These are phyloP conservation scores for Antennarius striatus DNA, from an alignment of 2,113 vertebrate genomes.

Conservation along the genomic window DNA sequence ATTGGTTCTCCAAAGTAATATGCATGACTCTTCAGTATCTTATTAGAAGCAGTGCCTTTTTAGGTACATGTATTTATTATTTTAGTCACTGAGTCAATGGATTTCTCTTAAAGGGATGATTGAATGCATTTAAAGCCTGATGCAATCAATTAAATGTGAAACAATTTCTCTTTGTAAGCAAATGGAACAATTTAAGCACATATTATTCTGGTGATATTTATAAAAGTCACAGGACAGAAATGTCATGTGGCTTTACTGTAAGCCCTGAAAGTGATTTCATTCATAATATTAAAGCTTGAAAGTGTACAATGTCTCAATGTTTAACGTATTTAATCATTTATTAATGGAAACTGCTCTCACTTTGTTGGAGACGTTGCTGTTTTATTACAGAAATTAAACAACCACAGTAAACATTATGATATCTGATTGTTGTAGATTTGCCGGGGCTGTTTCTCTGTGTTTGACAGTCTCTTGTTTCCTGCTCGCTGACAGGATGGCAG, in stretches of 20 bases:
- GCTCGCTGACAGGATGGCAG: constrained; percentile 84
- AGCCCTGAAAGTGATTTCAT: background rate
- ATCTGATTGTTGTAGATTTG: background rate
- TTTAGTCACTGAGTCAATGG: background rate
- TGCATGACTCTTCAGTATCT: no score
- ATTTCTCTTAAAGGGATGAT: background rate
- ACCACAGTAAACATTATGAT: background rate
- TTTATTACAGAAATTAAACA: background rate
- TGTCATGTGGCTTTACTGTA: background rate
- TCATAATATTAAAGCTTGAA: background rate
- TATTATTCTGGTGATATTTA: background rate
- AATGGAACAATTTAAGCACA: background rate
- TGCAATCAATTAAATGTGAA: background rate
- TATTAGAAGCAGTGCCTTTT: no score
- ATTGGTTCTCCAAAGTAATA: no score
- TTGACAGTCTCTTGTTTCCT: background rate
- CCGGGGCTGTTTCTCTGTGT: background rate
- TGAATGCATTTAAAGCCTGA: no score
- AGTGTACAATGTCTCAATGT: no score
- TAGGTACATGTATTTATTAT: no score
- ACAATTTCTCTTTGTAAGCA: background rate
- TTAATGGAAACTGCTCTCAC: background rate
- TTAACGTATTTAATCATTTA: no score
- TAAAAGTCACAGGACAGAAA: background rate
- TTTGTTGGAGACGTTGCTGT: background rate